Percentiles rank a stretch among this genome's conserved stretches.
Conservation (phyloP, 2,113 vertebrate genomes). For the Sinocyclocheilus maitianheensis region DNA sequence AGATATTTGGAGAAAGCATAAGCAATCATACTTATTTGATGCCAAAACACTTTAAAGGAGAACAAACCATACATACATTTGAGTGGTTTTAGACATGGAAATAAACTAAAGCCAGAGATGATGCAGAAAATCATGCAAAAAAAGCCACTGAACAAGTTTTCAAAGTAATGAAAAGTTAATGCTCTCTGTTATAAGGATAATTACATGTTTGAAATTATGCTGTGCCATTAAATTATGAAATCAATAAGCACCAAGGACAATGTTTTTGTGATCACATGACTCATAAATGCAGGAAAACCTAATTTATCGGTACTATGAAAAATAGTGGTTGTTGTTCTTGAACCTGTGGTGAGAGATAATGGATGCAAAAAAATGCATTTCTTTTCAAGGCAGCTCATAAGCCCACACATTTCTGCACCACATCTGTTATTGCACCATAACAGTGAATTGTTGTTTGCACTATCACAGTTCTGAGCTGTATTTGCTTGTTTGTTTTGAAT, state of each 20-base stretch:
- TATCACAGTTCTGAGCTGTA: neutral
- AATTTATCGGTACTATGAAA: neutral
- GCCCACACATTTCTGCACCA: neutral
- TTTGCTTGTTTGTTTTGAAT: slow-evolving; percentile 45
- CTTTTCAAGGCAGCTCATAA: neutral
- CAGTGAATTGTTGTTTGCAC: neutral
- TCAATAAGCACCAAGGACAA: neutral
- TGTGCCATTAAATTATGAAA: neutral
- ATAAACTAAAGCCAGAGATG: neutral
- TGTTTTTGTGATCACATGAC: neutral
- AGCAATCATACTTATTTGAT: neutral
- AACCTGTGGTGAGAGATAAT: slow-evolving; percentile 7
- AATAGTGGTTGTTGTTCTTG: neutral
- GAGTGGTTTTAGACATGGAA: neutral
- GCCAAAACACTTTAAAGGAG: neutral
- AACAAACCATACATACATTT: neutral
- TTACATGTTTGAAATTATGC: neutral
- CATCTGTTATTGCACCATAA: neutral
- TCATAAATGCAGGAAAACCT: neutral
- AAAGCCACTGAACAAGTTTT: neutral
- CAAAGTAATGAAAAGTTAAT: neutral
- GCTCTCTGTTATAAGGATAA: neutral
- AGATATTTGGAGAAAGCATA: neutral
- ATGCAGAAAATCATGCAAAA: neutral
- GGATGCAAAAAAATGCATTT: neutral